These are phyloP conservation scores for Mirza zaza DNA, from an alignment of 2,113 vertebrate genomes.

Conservation along the genomic window DNA sequence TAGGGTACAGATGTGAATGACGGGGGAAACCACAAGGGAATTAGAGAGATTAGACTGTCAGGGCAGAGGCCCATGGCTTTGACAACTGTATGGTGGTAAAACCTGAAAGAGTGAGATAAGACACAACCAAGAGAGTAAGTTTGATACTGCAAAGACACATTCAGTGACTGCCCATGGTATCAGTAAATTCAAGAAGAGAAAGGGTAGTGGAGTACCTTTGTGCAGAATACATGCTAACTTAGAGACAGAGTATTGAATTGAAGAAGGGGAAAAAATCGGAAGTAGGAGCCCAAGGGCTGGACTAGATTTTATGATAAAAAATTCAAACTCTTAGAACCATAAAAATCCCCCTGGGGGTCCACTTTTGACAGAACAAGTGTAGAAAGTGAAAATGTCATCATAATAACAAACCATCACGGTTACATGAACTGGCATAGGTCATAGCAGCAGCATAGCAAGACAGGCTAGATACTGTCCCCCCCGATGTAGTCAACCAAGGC, in stretches of 20 bases:
- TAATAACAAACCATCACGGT: not conserved
- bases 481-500: not conserved
- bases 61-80: not conserved
- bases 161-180: not conserved
- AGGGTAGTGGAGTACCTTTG: no score
- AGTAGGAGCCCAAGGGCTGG: not conserved
- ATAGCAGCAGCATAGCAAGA: not conserved
- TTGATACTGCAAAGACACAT: not conserved
- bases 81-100: not conserved
- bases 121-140: not conserved
- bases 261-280: not conserved
- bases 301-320: not conserved
- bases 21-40: not conserved
- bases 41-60: not conserved
- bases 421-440: not conserved
- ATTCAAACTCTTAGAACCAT: not conserved
- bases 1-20: not conserved
- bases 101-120: not conserved
- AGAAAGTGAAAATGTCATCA: not conserved
- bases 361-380: not conserved
- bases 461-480: not conserved
- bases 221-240: no score
- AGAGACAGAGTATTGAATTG: not conserved
- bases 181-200: not conserved
- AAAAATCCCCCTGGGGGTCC: not conserved